A percentile compares a stretch with the other conserved stretches of the same genome.
phyloP scores from a whole-genome alignment of 2,888 invertebrate species.

The Tetropium fuscum region DNA sequence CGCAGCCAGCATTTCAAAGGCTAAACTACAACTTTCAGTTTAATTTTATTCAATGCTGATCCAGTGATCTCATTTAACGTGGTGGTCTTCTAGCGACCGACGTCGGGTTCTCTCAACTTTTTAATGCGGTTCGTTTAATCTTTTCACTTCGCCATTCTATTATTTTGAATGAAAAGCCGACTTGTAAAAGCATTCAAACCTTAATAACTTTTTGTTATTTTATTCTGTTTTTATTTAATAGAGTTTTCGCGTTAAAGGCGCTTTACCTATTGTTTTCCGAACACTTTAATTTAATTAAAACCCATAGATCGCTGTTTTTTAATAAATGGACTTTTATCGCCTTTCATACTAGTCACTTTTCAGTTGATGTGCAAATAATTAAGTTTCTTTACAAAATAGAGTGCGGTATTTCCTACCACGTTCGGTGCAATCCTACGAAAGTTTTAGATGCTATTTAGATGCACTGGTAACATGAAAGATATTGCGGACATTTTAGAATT shows the following conservation, averaged over 20 bases:
- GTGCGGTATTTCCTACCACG: too few species aligned
- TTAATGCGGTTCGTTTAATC: slow-evolving; percentile 44
- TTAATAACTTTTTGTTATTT: slow-evolving; percentile 34
- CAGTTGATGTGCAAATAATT: too few species aligned
- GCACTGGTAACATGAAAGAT: too few species aligned
- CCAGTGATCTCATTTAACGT: slow-evolving; percentile 32
- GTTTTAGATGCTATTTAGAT: too few species aligned
- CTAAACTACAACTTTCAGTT: slow-evolving; percentile 29
- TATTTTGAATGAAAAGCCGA: slow-evolving; percentile 40
- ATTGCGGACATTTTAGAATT: too few species aligned
- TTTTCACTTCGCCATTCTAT: slow-evolving; percentile 33
- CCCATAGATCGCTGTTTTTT: too few species aligned
- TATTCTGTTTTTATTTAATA: slow-evolving; percentile 33
- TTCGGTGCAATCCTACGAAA: too few species aligned
- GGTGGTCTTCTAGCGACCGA: slow-evolving; percentile 37
- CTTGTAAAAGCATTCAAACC: slow-evolving; percentile 35
- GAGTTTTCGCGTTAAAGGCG: slow-evolving; percentile 25
- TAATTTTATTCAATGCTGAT: slow-evolving; percentile 35
- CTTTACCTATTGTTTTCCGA: slow-evolving; percentile 28
- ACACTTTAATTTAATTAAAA: slow-evolving; percentile 20
- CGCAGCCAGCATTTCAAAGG: slow-evolving; percentile 16
- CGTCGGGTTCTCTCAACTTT: slow-evolving; percentile 32
- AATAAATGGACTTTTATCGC: too few species aligned
- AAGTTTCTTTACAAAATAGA: too few species aligned
- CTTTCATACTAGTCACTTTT: too few species aligned